Base-by-base conservation (phyloP, 1,140 invertebrate species). In the Cydia fagiglandana region DNA sequence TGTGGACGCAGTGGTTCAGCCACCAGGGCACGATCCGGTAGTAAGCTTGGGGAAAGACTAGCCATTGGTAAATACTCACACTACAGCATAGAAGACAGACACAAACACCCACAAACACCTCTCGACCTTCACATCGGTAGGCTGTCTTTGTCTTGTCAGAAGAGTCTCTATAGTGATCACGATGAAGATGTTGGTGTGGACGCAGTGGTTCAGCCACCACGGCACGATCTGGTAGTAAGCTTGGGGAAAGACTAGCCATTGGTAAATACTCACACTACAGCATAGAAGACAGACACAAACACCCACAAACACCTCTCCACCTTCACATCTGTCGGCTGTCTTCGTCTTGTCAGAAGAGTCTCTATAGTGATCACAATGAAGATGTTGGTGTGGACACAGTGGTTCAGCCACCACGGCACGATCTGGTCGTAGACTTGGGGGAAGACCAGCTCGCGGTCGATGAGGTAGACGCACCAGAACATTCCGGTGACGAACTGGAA, bases 1-100 rank as follows among this genome's bases (percentile, higher is more conserved):
- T 95, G 84, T 95, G 94, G 77, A 96, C 94, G 30, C 94, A 94
- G 86, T 96, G 96, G 86, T 97, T 97, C 76, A 96, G 89, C 95
- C 95, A 96, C 77, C 87, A 83, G 41, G 96, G 95, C 75, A 96
- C 93, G 30, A 95, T 88, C 41, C 86, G 80, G 81, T 96, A 96
- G 64, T 95, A 89, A 4, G 88, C 84, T 81, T 89, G 86, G 0
- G 96, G 96, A 84, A 95, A 95, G 3, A 96, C 94, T 76, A 96
- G 91, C 85, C n/a, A n/a, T n/a, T n/a, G n/a, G n/a, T n/a, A n/a
- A n/a, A n/a, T n/a, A n/a, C n/a, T n/a, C n/a, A n/a, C n/a, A n/a
- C n/a, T n/a, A n/a, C n/a, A n/a, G n/a, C 88, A 78, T 92, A 92
- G 0, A 73, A 34, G 0, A 90, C 64, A 0, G 80, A 83, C 0